Percentiles rank a stretch among this genome's conserved stretches.
phyloP scores from a whole-genome alignment of 2,113 vertebrate species.

The Spea multiplicata region DNA sequence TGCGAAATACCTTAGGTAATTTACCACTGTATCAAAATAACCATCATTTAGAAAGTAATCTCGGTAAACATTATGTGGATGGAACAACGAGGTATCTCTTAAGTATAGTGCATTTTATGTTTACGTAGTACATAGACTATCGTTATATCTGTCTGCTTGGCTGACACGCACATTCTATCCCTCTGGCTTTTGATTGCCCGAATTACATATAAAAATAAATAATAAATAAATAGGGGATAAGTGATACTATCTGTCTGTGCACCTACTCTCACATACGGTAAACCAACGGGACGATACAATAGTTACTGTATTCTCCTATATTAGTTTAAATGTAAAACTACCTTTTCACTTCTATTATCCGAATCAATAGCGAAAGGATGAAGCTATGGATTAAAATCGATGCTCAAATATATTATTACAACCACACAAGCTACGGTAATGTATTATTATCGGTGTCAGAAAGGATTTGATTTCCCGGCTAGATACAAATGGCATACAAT shows the following conservation, averaged over 20 bases:
- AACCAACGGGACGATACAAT: too few relatives aligned
- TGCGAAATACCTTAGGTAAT: neutral
- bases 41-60: constrained; percentile 19
- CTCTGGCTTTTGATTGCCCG: too few relatives aligned
- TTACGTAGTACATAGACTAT: too few relatives aligned
- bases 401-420: neutral
- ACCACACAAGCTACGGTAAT: neutral
- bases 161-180: too few relatives aligned
- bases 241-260: too few relatives aligned
- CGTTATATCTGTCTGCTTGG: too few relatives aligned
- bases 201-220: too few relatives aligned
- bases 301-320: too few relatives aligned
- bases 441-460: constrained; percentile 27
- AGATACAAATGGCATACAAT: constrained; percentile 16
- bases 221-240: too few relatives aligned
- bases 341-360: too few relatives aligned
- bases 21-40: constrained; percentile 12
- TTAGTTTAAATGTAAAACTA: too few relatives aligned
- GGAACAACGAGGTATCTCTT: neutral
- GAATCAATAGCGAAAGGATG: neutral
- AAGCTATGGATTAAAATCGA: neutral
- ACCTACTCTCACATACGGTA: too few relatives aligned
- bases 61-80: constrained; percentile 13
- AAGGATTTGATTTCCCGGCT: constrained; percentile 22
- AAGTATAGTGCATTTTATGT: neutral